A percentile compares a stretch with the other conserved stretches of the same genome.
These are phyloP conservation scores for Luperina nickerlii DNA, from an alignment of 2,888 invertebrate species.

Conservation along the genomic window DNA sequence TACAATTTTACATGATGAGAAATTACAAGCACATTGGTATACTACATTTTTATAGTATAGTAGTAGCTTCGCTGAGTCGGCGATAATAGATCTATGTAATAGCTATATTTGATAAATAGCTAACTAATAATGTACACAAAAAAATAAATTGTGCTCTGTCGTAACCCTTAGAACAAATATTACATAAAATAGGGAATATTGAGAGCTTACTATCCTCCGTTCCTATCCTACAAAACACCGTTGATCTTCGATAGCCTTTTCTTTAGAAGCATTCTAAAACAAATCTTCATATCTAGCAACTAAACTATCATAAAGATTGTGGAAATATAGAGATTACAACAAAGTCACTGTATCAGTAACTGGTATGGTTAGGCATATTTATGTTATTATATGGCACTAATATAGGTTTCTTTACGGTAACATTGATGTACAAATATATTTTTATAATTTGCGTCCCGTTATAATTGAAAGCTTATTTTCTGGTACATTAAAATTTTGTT, in stretches of 20 bases:
- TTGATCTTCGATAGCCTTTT: constrained; percentile 41
- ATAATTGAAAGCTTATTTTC: constrained; percentile 56
- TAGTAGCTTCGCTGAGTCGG: constrained; percentile 60
- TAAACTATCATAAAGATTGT: constrained; percentile 58
- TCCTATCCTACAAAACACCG: constrained; percentile 57
- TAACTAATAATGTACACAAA: constrained; percentile 76
- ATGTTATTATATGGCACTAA: constrained; percentile 64
- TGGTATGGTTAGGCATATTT: constrained; percentile 51
- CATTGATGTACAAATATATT: constrained; percentile 62
- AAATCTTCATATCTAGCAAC: constrained; percentile 63
- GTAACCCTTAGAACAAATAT: constrained; percentile 63
- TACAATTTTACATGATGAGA: constrained; percentile 86
- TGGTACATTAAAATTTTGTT: constrained; percentile 45
- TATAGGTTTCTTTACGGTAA: constrained; percentile 63
- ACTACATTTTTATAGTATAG: constrained; percentile 68
- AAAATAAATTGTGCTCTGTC: constrained; percentile 74
- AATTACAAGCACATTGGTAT: constrained; percentile 80
- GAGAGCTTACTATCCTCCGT: constrained; percentile 50
- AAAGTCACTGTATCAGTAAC: constrained; percentile 53
- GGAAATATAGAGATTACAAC: constrained; percentile 49
- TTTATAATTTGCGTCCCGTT: constrained; percentile 61
- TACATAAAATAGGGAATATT: constrained; percentile 60
- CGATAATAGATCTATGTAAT: constrained; percentile 61
- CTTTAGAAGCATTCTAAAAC: constrained; percentile 61
- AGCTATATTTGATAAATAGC: constrained; percentile 72